These are phyloP conservation scores for Saccopteryx bilineata DNA, from an alignment of 2,113 vertebrate genomes.

Conservation along the genomic window DNA sequence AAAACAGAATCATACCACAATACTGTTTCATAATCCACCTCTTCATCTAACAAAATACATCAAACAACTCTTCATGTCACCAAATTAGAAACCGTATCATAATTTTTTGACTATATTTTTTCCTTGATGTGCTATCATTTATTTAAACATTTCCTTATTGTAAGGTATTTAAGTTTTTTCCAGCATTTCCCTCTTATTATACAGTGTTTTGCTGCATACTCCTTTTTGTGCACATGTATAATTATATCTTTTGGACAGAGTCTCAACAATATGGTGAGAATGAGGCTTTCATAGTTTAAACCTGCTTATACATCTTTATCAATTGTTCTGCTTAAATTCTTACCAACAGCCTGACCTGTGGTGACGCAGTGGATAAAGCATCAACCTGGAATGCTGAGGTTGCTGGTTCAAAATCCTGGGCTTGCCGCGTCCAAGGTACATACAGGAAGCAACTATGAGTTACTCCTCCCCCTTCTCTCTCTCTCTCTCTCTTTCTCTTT, in stretches of 20 bases:
- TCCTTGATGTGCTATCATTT: background rate
- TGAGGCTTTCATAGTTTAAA: constrained; percentile 13
- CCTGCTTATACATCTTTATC: background rate
- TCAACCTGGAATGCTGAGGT: too few species aligned
- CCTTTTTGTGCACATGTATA: too few species aligned
- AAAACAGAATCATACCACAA: background rate
- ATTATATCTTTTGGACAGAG: too few species aligned
- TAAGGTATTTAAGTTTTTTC: background rate
- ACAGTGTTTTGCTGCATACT: background rate
- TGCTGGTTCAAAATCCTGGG: too few species aligned
- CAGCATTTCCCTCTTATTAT: background rate
- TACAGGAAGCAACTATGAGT: too few species aligned
- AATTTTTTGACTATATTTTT: background rate
- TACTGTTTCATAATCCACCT: constrained; percentile 10
- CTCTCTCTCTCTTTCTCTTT: too few species aligned
- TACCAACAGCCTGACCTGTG: background rate
- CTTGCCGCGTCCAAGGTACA: too few species aligned
- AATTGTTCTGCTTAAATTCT: background rate
- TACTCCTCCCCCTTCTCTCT: too few species aligned
- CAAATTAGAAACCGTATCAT: background rate
- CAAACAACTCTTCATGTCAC: background rate
- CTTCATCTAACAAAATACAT: constrained; percentile 20
- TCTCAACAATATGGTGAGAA: constrained; percentile 10
- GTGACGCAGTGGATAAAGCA: too few species aligned
- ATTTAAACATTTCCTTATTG: background rate